Percentiles rank a stretch among this genome's conserved stretches.
phyloP scores from a whole-genome alignment of 2,113 vertebrate species.

The Otis tarda region DNA sequence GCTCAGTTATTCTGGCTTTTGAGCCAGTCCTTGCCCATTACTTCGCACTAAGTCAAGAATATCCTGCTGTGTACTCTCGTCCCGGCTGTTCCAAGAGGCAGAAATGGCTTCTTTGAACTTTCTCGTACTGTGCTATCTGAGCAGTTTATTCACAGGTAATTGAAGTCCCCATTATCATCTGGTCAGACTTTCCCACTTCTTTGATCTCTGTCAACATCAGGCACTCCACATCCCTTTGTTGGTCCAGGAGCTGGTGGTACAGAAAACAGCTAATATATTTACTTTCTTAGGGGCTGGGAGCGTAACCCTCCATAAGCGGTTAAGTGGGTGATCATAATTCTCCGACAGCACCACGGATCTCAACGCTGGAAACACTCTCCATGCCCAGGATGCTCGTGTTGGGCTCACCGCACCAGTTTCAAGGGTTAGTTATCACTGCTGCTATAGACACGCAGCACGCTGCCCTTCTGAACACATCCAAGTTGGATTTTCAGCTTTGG shows the following conservation, averaged over 20 bases:
- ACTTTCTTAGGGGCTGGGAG: conserved; percentile 9
- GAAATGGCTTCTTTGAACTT: conserved; percentile 50
- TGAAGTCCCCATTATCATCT: conserved; percentile 53
- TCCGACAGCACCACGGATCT: neutral
- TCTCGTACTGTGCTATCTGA: conserved; percentile 25
- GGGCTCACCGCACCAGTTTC: neutral
- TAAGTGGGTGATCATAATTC: neutral
- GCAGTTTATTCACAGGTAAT: conserved; percentile 52
- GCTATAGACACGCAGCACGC: accelerated
- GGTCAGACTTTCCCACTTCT: conserved; percentile 50
- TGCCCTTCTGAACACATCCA: neutral
- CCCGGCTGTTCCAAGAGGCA: conserved; percentile 37
- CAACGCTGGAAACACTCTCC: neutral
- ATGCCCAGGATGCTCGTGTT: neutral
- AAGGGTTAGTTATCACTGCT: neutral
- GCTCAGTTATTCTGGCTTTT: neutral
- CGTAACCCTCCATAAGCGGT: neutral
- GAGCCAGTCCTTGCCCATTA: neutral
- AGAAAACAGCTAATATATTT: conserved; percentile 24
- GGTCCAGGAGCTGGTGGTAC: neutral
- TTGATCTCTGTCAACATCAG: conserved; percentile 60
- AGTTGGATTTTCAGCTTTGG: neutral
- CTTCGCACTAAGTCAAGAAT: neutral
- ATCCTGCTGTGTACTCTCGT: conserved; percentile 12
- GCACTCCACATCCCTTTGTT: conserved; percentile 50